Evolutionary conservation across 2,888 invertebrate genomes (phyloP), one percentile per base, ranked within the genome.

Genomic region (Entomobrya multifasciata): DNA sequence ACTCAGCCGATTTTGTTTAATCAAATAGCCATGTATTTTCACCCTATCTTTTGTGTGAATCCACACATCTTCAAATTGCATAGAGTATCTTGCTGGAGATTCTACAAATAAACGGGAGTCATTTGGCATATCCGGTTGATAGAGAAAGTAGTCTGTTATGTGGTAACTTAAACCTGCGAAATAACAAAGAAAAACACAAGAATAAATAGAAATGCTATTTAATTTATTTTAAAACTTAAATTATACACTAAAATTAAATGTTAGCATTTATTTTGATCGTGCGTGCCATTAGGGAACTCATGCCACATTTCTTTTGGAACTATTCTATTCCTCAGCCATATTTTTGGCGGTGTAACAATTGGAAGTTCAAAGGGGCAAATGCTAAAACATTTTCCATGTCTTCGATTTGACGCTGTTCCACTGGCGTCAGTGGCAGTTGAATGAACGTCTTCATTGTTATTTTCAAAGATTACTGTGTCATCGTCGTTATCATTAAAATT

Each of bases 91-190:
- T 83, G 96, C 95, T 11, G 98, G 98, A 89, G 96, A 95, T 87
- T 97, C 96, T 86, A 98, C 96, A 93, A 96, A 97, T 65, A 96
- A 94, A 90, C 98, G 94, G 0, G 98, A 97, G 93, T 97, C 97
- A 17, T 95, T 94, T 47, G 98, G 98, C 81, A 87, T 84, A 13
- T 91, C 91, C 13, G 91, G 91, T 86, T 91, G 91, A 77, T 89
- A 91, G 20, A 91, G 72, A 17, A 91, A 83, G 10, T 87, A 90
- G 65, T 91, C 91, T 22, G 90, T 90, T 20, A 91, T 60, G 72
- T 90, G 90, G 70, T 91, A 91, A 15, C 87, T 87, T 52, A 91
- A 78, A 86, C 91, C 90, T 91, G n/a, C n/a, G n/a, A n/a, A n/a
- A n/a, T n/a, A n/a, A n/a, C n/a, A n/a, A n/a, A n/a, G n/a, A n/a